Percentiles rank a stretch among this genome's conserved stretches.
phyloP scores from a whole-genome alignment of 2,888 invertebrate genomes.

The Napeogenes inachia region DNA sequence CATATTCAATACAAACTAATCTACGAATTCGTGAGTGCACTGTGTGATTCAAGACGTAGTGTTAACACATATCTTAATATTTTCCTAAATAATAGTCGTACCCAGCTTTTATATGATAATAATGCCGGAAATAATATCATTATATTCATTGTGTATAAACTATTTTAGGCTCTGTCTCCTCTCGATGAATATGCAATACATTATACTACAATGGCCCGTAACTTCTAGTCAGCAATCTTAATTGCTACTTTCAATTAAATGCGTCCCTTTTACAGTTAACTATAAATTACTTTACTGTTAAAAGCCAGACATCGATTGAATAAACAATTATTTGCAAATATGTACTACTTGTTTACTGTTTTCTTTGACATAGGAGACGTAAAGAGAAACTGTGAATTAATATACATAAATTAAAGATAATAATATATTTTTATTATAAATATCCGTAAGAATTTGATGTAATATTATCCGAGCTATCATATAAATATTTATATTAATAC shows the following conservation, averaged over 20 bases:
- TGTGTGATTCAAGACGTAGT: too few relatives aligned
- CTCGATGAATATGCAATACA: slow-evolving; percentile 5
- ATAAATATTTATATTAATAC: too few relatives aligned
- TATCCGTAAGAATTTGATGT: too few relatives aligned
- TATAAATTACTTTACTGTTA: slow-evolving; percentile 25
- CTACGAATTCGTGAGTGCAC: slow-evolving; percentile 22
- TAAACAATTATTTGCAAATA: slow-evolving; percentile 24
- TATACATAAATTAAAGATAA: too few relatives aligned
- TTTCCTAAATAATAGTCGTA: too few relatives aligned
- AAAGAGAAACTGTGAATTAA: slow-evolving; percentile 1
- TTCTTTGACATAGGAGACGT: slow-evolving; percentile 18
- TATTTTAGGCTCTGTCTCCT: neutral
- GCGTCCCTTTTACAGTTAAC: slow-evolving; percentile 29
- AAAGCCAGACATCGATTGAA: slow-evolving; percentile 23
- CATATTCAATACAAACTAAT: slow-evolving; percentile 32
- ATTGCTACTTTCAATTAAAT: slow-evolving; percentile 33
- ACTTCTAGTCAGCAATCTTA: slow-evolving; percentile 32
- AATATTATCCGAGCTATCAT: too few relatives aligned
- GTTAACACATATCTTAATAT: too few relatives aligned
- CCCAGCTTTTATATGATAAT: too few relatives aligned
- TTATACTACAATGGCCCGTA: slow-evolving; percentile 26
- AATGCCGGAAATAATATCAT: slow-evolving; percentile 8
- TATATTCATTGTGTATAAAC: slow-evolving; percentile 24
- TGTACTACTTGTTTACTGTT: slow-evolving; percentile 9
- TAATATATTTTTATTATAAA: too few relatives aligned